These are phyloP conservation scores for Crematogaster levior DNA, from an alignment of 2,888 invertebrate genomes.

Conservation along the genomic window DNA sequence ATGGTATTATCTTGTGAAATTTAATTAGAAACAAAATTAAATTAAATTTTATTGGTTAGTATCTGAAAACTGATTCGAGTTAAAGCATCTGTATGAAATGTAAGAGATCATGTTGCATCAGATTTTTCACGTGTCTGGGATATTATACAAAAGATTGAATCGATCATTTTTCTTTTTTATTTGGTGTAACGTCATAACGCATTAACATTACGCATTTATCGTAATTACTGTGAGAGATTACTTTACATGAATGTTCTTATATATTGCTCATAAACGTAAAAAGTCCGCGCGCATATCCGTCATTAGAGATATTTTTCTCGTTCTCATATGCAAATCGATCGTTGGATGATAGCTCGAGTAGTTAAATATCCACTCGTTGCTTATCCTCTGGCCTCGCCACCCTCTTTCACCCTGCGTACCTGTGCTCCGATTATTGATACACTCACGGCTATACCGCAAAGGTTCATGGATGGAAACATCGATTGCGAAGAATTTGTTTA, in stretches of 20 bases:
- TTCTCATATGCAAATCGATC: constrained; percentile 70
- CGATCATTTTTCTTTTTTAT: not conserved
- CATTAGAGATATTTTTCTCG: constrained; percentile 62
- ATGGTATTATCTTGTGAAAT: not conserved
- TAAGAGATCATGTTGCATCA: not conserved
- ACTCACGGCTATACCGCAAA: constrained; percentile 29
- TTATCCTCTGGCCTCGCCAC: constrained; percentile 52
- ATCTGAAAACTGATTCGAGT: not conserved
- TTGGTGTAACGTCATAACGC: not conserved
- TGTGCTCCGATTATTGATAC: constrained; percentile 55
- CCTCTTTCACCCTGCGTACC: constrained; percentile 56
- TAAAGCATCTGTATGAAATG: not conserved
- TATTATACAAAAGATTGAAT: not conserved
- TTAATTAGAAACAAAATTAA: not conserved
- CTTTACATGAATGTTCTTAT: not conserved
- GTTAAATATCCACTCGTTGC: constrained; percentile 67
- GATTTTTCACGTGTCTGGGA: not conserved
- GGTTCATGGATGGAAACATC: constrained; percentile 37
- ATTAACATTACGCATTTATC: not conserved
- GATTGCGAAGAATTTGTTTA: not conserved
- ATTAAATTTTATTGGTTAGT: not conserved
- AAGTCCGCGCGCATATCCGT: constrained; percentile 58
- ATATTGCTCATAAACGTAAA: not conserved
- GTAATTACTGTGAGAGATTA: not conserved
- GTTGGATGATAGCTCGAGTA: constrained; percentile 71